phyloP scores from a whole-genome alignment of 2,113 vertebrate species.

The Anoplopoma fimbria region DNA sequence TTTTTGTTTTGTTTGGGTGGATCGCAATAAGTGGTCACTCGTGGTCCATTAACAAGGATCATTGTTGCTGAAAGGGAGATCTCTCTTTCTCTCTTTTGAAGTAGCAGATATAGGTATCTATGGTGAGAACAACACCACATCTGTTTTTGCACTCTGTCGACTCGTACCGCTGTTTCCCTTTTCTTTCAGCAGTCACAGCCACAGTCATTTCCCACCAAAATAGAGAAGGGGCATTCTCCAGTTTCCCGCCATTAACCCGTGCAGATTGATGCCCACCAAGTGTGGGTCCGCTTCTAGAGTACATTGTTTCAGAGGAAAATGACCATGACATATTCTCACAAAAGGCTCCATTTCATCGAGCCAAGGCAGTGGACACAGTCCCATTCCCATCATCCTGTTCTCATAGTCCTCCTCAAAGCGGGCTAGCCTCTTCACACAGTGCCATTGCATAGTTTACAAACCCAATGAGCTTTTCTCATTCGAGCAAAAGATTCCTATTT shows the following conservation, averaged over 20 bases:
- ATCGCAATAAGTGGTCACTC: conserved; percentile 88
- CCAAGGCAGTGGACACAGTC: conserved; percentile 69
- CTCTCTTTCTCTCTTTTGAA: conserved; percentile 58
- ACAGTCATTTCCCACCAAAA: conserved; percentile 73
- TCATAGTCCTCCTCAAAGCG: conserved; percentile 74
- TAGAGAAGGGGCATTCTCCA: conserved; percentile 70
- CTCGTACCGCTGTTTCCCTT: conserved; percentile 68
- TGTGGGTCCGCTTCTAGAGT: conserved; percentile 82
- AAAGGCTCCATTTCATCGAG: conserved; percentile 74
- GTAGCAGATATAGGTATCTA: conserved; percentile 80
- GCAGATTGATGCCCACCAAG: conserved; percentile 72
- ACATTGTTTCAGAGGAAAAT: conserved; percentile 81
- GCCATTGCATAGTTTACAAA: conserved; percentile 68
- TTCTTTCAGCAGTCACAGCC: conserved; percentile 59
- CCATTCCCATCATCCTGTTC: conserved; percentile 73
- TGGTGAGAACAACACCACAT: conserved; percentile 80
- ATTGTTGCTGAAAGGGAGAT: conserved; percentile 75
- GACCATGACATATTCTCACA: conserved; percentile 80
- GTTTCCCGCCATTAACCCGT: conserved; percentile 65
- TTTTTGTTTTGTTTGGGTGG: conserved; percentile 91
- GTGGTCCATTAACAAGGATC: conserved; percentile 87
- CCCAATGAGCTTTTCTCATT: conserved; percentile 66
- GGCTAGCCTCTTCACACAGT: conserved; percentile 67
- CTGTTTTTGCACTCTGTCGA: conserved; percentile 77
- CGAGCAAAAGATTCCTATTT: conserved; percentile 75